Evolutionary conservation across 2,888 invertebrate species (phyloP).

Genomic region (Rhamnusium bicolor): DNA sequence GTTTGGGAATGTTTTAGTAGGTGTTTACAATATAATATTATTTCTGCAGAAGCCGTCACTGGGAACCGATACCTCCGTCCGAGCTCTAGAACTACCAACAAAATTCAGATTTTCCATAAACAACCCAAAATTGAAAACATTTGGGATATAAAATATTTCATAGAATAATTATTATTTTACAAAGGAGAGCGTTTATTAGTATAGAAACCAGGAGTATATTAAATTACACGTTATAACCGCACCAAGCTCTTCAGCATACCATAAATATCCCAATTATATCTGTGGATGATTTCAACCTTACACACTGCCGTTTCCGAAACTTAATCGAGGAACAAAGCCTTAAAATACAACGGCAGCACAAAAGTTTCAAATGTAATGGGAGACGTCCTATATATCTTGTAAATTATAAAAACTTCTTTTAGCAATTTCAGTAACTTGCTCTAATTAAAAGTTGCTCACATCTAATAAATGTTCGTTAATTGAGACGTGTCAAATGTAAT

Average conservation of each 20-base stretch:
- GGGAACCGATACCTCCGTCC: no score
- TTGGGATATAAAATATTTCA: no score
- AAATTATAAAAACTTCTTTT: not conserved
- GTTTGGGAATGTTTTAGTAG: no score
- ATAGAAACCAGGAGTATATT: not conserved
- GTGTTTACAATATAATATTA: no score
- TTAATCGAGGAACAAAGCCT: not conserved
- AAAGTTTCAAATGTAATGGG: not conserved
- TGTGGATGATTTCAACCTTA: not conserved
- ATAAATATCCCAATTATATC: not conserved
- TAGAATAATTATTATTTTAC: no score
- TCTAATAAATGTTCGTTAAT: constrained; percentile 13
- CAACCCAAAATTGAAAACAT: no score
- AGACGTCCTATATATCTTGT: not conserved
- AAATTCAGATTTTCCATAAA: no score
- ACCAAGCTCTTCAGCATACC: not conserved
- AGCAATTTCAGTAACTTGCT: not conserved
- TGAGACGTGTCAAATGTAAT: constrained; percentile 22
- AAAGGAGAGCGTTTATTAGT: no score
- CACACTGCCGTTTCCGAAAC: not conserved
- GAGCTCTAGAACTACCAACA: no score
- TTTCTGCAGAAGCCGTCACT: no score
- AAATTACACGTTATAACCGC: not conserved
- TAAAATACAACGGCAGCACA: not conserved
- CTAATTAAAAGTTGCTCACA: constrained; percentile 18